Base-by-base conservation (phyloP, 2,888 invertebrate species). In the Sceliomorpha sp. region DNA sequence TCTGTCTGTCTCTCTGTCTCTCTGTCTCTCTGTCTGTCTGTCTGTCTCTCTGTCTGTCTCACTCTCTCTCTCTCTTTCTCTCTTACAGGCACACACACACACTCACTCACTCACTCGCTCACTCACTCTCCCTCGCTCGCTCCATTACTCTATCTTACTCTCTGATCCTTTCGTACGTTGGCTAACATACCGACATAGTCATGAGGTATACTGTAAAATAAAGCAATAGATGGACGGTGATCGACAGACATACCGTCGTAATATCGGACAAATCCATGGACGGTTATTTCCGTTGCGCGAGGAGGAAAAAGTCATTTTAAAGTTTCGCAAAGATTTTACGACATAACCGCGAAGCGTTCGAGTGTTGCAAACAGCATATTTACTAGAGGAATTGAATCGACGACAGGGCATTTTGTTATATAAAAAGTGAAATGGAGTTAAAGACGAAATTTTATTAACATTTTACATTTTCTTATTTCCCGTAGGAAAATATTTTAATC, bases 111-210 rank as follows among this genome's bases (percentile, higher is more conserved):
- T n/a, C n/a, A n/a, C n/a, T n/a, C n/a, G n/a, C n/a, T n/a, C n/a
- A n/a, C n/a, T n/a, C n/a, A n/a, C n/a, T n/a, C n/a, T n/a, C n/a
- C n/a, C 51, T 34, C 69, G 10, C 31, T 59, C 13, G 34, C 47
- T 62, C 50, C 58, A 44, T 59, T 58, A 47, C 48, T 55, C 37
- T 34, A 36, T 67, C 53, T 14, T 47, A 37, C 51, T 68, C 63
- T 68, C 63, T 36, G 47, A 63, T 63, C 55, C 55, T 56, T 56
- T 48, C 56, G 50, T 56, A 51, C 36, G 40, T 50, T 2, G 17
- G 26, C 12, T 26, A 20, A 13, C 15, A 40, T 47, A n/a, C n/a
- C n/a, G n/a, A 42, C 12, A 12, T 27, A 47, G 48, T 24, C 24
- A 8, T 26, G 47, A 50, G 34, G 44, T 48, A 32, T 20, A 37